These are phyloP conservation scores for Hermatobates lingyangjiaoensis DNA, from an alignment of 1,140 invertebrate genomes.

Conservation along the genomic window DNA sequence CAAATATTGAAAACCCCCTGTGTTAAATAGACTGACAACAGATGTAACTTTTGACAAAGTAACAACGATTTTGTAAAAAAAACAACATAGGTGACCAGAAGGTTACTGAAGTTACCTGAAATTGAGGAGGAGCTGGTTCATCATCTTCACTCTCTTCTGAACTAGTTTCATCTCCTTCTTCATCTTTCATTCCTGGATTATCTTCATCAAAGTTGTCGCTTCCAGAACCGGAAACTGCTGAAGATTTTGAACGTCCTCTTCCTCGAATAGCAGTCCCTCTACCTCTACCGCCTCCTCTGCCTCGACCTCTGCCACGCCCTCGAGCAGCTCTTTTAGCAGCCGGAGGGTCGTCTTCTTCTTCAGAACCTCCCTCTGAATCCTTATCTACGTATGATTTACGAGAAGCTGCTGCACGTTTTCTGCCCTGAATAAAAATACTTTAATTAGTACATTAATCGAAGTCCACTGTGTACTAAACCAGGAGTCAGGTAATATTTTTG, in stretches of 20 bases:
- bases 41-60: no score
- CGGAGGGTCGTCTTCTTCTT: background rate
- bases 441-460: no score
- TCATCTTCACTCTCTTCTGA: slow-evolving; percentile 7
- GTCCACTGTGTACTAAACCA: no score
- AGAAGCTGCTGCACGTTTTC: background rate
- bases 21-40: no score
- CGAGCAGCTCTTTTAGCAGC: background rate
- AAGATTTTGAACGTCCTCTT: background rate
- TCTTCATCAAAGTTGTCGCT: slow-evolving; percentile 7
- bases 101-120: slow-evolving; percentile 7
- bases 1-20: no score
- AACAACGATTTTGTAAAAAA: no score
- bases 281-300: background rate
- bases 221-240: background rate
- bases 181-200: background rate
- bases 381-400: slow-evolving; percentile 1
- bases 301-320: background rate
- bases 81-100: no score
- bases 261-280: background rate
- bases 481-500: no score
- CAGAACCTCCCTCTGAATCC: background rate
- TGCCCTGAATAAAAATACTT: background rate
- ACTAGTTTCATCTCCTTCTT: slow-evolving; percentile 3
- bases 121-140: slow-evolving; percentile 5